Evolutionary conservation across 2,888 invertebrate genomes (phyloP).

Genomic region (Dryocosmus kuriphilus): DNA sequence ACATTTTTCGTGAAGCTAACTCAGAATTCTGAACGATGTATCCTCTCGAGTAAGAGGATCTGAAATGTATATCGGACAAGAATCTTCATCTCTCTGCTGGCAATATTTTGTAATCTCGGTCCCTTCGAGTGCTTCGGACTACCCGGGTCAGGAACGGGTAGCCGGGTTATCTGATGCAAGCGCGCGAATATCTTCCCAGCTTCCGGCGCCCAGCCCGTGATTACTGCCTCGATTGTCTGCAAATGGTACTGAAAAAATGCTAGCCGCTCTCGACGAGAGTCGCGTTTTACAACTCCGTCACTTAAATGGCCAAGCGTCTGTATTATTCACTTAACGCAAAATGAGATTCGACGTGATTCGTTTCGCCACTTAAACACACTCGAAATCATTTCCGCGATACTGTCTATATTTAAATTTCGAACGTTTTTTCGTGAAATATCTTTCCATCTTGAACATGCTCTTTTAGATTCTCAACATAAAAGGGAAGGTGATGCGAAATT

Average conservation of each 20-base stretch:
- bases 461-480: not conserved
- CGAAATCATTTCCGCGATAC: no score
- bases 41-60: not conserved
- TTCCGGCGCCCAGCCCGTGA: conserved; percentile 72
- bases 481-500: not conserved
- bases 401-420: not conserved
- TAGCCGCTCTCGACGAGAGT: conserved; percentile 64
- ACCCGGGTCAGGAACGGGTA: conserved; percentile 35
- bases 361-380: conserved; percentile 62
- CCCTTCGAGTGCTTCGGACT: conserved; percentile 52
- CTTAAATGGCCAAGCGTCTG: conserved; percentile 54
- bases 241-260: conserved; percentile 71
- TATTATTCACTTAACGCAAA: conserved; percentile 61
- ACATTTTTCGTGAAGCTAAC: not conserved
- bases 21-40: conserved; percentile 22
- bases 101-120: conserved; percentile 38
- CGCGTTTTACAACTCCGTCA: conserved; percentile 57
- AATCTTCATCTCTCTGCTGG: conserved; percentile 30
- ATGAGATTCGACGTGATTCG: conserved; percentile 62
- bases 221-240: conserved; percentile 72
- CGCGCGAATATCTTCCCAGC: conserved; percentile 72
- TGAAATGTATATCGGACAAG: conserved; percentile 25
- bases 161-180: conserved; percentile 71
- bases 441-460: not conserved
- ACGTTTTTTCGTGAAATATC: not conserved